A percentile compares a stretch with the other conserved stretches of the same genome.
These are phyloP conservation scores for Sthenelais limicola DNA, from an alignment of 2,888 invertebrate genomes.

Conservation along the genomic window DNA sequence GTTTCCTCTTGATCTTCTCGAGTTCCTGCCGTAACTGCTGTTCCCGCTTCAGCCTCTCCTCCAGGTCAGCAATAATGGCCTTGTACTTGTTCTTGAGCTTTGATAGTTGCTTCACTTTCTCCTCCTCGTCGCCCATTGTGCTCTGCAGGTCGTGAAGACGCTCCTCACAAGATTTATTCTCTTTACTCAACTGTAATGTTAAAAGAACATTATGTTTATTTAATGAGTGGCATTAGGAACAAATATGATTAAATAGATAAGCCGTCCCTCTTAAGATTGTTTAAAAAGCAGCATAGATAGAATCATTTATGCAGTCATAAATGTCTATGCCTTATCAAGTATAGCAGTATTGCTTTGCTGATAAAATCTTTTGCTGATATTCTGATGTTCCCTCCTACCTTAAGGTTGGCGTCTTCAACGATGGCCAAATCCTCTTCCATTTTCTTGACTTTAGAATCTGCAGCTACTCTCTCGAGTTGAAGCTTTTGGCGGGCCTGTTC, in stretches of 20 bases:
- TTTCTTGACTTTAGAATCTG: slow-evolving; percentile 95
- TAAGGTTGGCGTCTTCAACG: slow-evolving; percentile 90
- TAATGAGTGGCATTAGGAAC: too few relatives aligned
- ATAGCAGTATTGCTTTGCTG: too few relatives aligned
- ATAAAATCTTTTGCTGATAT: not conserved
- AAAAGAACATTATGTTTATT: not conserved
- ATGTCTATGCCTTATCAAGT: too few relatives aligned
- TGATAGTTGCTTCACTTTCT: slow-evolving; percentile 80
- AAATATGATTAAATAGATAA: too few relatives aligned
- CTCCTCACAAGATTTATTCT: slow-evolving; percentile 96
- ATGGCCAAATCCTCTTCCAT: slow-evolving; percentile 94
- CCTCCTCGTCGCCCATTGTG: slow-evolving; percentile 96
- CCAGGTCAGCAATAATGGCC: slow-evolving; percentile 93
- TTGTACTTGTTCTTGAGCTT: slow-evolving; percentile 97
- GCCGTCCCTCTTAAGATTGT: too few relatives aligned
- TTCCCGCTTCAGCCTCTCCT: slow-evolving; percentile 93
- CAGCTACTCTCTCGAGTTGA: slow-evolving; percentile 94
- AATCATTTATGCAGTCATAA: too few relatives aligned
- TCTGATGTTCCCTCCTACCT: slow-evolving; percentile 72
- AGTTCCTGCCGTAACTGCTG: slow-evolving; percentile 91
- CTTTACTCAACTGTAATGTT: slow-evolving; percentile 83
- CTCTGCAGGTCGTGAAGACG: slow-evolving; percentile 91
- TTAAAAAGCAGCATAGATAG: too few relatives aligned
- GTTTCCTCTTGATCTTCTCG: slow-evolving; percentile 86
- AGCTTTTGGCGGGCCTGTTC: slow-evolving; percentile 94